Evolutionary conservation across 2,113 vertebrate species (phyloP).

Genomic region (Xenopus laevis): DNA sequence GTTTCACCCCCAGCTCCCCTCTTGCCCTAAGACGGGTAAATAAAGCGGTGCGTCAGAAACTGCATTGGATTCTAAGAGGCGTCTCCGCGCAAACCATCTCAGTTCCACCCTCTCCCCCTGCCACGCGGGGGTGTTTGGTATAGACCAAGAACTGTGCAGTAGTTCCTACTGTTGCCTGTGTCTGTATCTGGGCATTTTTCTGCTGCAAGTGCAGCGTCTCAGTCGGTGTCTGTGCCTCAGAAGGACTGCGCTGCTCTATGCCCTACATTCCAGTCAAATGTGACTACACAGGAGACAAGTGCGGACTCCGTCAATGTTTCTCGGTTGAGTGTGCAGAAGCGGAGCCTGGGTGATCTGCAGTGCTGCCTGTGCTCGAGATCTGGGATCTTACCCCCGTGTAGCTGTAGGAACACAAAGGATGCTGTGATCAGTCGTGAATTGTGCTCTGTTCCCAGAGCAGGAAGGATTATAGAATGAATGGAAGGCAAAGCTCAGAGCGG

Average conservation of each 20-base stretch:
- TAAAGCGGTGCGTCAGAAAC: not conserved
- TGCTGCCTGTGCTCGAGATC: not conserved
- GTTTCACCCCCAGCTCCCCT: too few species aligned
- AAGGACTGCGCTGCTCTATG: not conserved
- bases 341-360: not conserved
- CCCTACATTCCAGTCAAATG: not conserved
- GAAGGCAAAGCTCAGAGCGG: constrained; percentile 23
- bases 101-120: constrained; percentile 14
- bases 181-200: constrained; percentile 18
- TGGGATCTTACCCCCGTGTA: constrained; percentile 9
- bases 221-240: constrained; percentile 9
- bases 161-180: constrained; percentile 1
- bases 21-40: too few species aligned
- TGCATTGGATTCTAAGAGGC: constrained; percentile 23
- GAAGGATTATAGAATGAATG: constrained; percentile 44
- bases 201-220: constrained; percentile 13
- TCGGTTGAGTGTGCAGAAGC: not conserved
- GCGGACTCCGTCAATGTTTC: not conserved
- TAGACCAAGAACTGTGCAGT: constrained; percentile 26
- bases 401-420: constrained; percentile 37
- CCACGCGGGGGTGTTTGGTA: constrained; percentile 17
- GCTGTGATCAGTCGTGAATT: constrained; percentile 37
- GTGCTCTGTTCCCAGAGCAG: constrained; percentile 41
- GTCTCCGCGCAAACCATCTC: constrained; percentile 27
- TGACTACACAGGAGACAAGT: not conserved